Conservation (phyloP, 2,888 invertebrate species). For the Gonocerus acuteangulatus region DNA sequence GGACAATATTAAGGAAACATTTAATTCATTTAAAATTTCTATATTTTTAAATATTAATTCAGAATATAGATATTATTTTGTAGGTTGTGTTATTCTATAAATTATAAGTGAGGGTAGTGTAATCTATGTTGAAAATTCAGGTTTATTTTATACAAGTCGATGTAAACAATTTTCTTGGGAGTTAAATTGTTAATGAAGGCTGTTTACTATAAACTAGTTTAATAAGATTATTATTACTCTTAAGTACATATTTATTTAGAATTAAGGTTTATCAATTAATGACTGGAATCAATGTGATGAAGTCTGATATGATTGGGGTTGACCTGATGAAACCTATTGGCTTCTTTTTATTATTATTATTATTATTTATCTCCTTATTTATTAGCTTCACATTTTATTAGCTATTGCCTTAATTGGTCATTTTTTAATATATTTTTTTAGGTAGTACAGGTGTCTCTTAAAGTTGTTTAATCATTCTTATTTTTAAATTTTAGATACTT, state of each 20-base stretch:
- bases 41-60: constrained; percentile 25
- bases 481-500: too few species aligned
- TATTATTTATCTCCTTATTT: neutral
- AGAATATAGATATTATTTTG: constrained; percentile 17
- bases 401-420: constrained; percentile 5
- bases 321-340: constrained; percentile 3
- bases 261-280: constrained; percentile 17
- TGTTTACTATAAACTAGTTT: constrained; percentile 25
- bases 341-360: constrained; percentile 15
- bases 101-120: constrained; percentile 13
- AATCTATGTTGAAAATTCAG: constrained; percentile 18
- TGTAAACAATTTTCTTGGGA: constrained; percentile 17
- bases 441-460: neutral
- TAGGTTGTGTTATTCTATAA: constrained; percentile 19
- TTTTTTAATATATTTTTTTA: constrained; percentile 21
- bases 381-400: neutral
- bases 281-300: constrained; percentile 22
- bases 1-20: constrained; percentile 16
- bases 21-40: constrained; percentile 12
- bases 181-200: constrained; percentile 23
- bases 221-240: constrained; percentile 21
- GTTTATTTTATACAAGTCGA: constrained; percentile 24
- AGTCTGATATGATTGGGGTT: constrained; percentile 19
- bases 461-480: too few species aligned
- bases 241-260: constrained; percentile 24